Evolutionary conservation across 2,113 vertebrate species (phyloP).

Genomic region (Aegithalos caudatus): DNA sequence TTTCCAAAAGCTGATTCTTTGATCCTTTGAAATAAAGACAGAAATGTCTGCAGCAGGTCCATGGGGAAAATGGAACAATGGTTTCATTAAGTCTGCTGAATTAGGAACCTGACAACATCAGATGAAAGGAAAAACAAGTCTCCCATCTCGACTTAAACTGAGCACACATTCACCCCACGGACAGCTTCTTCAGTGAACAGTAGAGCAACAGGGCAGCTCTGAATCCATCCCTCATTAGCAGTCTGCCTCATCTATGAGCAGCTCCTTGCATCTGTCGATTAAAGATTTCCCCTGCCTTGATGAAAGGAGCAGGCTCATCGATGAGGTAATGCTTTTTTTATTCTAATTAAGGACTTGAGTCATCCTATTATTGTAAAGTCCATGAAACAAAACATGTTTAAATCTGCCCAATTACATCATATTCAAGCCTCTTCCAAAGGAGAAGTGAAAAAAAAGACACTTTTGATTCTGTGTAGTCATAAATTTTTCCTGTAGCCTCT

Average conservation of each 20-base stretch:
- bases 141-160: background rate
- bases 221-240: slow-evolving; percentile 40
- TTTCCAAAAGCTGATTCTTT: slow-evolving; percentile 5
- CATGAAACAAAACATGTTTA: slow-evolving; percentile 51
- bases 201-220: background rate
- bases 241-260: slow-evolving; percentile 20
- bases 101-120: background rate
- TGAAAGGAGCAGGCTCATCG: slow-evolving; percentile 21
- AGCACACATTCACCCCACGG: background rate
- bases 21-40: background rate
- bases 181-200: background rate
- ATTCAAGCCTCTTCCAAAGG: background rate
- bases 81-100: slow-evolving; percentile 5
- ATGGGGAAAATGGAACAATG: background rate
- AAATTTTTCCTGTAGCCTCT: background rate
- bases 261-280: background rate
- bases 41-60: background rate
- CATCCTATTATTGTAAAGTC: slow-evolving; percentile 50
- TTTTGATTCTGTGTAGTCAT: background rate
- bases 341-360: slow-evolving; percentile 56
- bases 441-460: background rate
- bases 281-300: slow-evolving; percentile 54
- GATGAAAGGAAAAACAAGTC: background rate
- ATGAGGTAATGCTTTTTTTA: slow-evolving; percentile 67
- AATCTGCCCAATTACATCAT: slow-evolving; percentile 46